A percentile compares a stretch with the other conserved stretches of the same genome.
Conservation (phyloP, 53 echinoderm and acorn worm species). For the Echinometra lucunter region DNA sequence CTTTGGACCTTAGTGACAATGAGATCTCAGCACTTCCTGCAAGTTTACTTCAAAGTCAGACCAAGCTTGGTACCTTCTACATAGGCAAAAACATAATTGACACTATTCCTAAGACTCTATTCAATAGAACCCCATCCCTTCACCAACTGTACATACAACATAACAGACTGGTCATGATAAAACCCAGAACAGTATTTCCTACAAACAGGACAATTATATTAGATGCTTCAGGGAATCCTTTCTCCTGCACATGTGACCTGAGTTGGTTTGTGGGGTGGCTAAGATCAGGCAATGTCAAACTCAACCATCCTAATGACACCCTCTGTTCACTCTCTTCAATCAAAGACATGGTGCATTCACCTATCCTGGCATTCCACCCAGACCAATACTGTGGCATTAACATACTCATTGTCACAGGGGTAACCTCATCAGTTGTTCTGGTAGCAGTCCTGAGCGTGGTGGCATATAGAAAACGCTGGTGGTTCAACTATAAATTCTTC, state of each 20-base stretch:
- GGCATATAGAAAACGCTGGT: slow-evolving; percentile 26
- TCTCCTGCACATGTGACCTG: slow-evolving; percentile 33
- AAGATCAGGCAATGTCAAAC: neutral
- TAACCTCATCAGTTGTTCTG: neutral
- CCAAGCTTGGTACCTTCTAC: neutral
- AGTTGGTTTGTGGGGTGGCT: slow-evolving; percentile 8
- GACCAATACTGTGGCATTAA: slow-evolving; percentile 33
- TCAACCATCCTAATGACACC: neutral
- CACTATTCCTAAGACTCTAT: neutral
- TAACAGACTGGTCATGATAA: neutral
- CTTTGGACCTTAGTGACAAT: slow-evolving; percentile 8
- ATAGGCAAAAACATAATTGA: slow-evolving; percentile 6
- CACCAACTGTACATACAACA: neutral
- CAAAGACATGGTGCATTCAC: slow-evolving; percentile 38
- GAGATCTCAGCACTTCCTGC: neutral
- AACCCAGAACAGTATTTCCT: neutral
- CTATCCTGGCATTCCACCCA: slow-evolving; percentile 20
- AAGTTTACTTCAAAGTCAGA: neutral
- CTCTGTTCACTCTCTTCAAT: slow-evolving; percentile 41
- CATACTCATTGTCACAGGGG: neutral
- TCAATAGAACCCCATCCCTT: neutral
- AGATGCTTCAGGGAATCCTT: slow-evolving; percentile 25
- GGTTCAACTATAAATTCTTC: slow-evolving; percentile 25
- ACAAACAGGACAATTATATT: neutral
- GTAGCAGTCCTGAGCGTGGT: neutral